Conservation (phyloP, 1,140 invertebrate genomes). For the Heliconius nattereri region DNA sequence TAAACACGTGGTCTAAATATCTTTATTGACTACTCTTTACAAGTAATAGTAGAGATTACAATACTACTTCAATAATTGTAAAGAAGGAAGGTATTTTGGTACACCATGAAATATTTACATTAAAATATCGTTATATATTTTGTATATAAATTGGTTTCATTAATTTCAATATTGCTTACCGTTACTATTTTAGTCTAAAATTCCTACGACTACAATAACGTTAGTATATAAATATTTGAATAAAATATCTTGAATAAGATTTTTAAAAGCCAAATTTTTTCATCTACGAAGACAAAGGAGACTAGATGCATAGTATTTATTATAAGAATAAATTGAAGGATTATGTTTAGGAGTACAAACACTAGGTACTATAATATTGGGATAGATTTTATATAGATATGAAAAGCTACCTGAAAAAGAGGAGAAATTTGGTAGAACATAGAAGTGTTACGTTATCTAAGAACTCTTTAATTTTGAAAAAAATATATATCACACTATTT, state of each 20-base stretch:
- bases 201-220: constrained; percentile 74
- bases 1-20: constrained; percentile 6
- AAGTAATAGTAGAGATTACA: constrained; percentile 51
- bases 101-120: constrained; percentile 76
- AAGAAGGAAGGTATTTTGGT: constrained; percentile 75
- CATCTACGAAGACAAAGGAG: constrained; percentile 55
- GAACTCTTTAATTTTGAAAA: constrained; percentile 55
- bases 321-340: constrained; percentile 50
- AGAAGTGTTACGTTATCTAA: constrained; percentile 42
- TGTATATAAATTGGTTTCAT: constrained; percentile 76
- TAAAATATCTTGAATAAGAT: constrained; percentile 73
- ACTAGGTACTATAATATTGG: constrained; percentile 51
- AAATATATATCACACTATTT: constrained; percentile 56
- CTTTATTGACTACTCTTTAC: constrained; percentile 29
- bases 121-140: constrained; percentile 72
- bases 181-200: constrained; percentile 59
- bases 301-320: constrained; percentile 52
- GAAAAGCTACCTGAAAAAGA: constrained; percentile 19
- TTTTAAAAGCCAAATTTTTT: constrained; percentile 65
- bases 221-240: constrained; percentile 78
- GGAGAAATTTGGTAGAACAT: constrained; percentile 31
- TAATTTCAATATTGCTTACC: constrained; percentile 55
- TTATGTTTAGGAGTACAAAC: constrained; percentile 59
- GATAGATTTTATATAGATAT: constrained; percentile 45
- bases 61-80: constrained; percentile 74